Percentiles rank a stretch among this genome's conserved stretches.
phyloP scores from a whole-genome alignment of 2,888 invertebrate genomes.

The Ophraella communa region DNA sequence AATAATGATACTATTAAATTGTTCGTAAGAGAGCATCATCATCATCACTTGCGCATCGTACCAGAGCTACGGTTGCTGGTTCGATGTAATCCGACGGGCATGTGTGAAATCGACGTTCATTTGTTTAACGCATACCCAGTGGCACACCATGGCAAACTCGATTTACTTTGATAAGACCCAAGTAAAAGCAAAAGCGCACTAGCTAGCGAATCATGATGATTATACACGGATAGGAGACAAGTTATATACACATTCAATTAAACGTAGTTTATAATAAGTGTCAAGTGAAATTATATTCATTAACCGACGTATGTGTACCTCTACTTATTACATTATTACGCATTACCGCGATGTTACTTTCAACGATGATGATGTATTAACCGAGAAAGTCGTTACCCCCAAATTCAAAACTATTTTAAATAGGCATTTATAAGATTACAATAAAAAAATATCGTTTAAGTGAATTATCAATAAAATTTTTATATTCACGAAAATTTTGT shows the following conservation, averaged over 20 bases:
- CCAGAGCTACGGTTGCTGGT: slow-evolving; percentile 24
- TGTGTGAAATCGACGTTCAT: slow-evolving; percentile 49
- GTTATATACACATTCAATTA: slow-evolving; percentile 34
- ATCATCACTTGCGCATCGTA: slow-evolving; percentile 16
- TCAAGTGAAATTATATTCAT: slow-evolving; percentile 33
- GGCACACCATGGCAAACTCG: slow-evolving; percentile 29
- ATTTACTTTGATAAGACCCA: slow-evolving; percentile 26
- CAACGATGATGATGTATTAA: too few relatives aligned
- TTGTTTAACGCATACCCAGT: slow-evolving; percentile 37
- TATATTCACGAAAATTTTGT: too few relatives aligned
- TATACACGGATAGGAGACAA: slow-evolving; percentile 25
- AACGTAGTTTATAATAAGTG: slow-evolving; percentile 23
- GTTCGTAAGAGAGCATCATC: slow-evolving; percentile 14
- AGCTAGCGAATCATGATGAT: background rate
- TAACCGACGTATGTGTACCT: background rate
- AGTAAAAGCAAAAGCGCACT: slow-evolving; percentile 16
- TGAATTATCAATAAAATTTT: too few relatives aligned
- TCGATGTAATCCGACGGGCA: slow-evolving; percentile 45
- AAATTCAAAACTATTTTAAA: too few relatives aligned
- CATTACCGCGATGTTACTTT: too few relatives aligned
- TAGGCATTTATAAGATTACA: too few relatives aligned
- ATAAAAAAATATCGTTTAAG: too few relatives aligned
- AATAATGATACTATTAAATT: slow-evolving; percentile 14
- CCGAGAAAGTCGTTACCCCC: too few relatives aligned
- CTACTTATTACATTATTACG: too few relatives aligned